Percentiles rank a stretch among this genome's conserved stretches.
Conservation (phyloP, 1,140 invertebrate species). For the Hypothenemus hampei region DNA sequence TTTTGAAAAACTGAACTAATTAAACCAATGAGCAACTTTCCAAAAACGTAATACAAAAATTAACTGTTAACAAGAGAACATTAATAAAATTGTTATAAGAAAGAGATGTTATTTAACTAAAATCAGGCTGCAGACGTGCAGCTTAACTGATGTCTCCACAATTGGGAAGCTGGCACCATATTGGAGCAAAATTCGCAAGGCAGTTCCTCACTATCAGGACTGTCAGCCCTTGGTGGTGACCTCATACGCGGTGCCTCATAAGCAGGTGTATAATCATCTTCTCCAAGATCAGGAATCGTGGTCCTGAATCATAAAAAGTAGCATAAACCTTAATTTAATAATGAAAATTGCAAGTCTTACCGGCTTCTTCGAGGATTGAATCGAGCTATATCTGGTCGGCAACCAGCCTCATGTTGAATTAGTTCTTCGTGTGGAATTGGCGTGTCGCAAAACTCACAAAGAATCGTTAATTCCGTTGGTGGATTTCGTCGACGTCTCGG, state of each 20-base stretch:
- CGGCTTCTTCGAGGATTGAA: conserved; percentile 34
- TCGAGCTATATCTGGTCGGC: conserved; percentile 36
- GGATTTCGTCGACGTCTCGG: conserved; percentile 38
- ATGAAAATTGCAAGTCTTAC: conserved; percentile 1
- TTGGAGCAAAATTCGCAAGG: conserved; percentile 47
- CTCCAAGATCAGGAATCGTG: conserved; percentile 8
- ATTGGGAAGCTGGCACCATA: conserved; percentile 44
- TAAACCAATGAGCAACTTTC: no score
- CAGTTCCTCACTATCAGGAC: conserved; percentile 41
- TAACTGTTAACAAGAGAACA: no score
- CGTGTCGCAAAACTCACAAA: conserved; percentile 41
- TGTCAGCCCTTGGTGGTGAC: conserved; percentile 11
- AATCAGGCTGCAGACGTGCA: conserved; percentile 37
- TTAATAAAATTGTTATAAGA: no score
- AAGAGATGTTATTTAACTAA: no score
- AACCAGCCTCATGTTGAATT: conserved; percentile 41
- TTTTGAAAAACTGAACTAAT: no score
- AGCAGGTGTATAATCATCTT: conserved; percentile 35
- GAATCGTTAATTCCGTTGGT: conserved; percentile 41
- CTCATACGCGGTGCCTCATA: conserved; percentile 31
- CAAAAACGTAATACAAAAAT: no score
- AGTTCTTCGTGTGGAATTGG: conserved; percentile 42
- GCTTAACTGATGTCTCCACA: conserved; percentile 41
- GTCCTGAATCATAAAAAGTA: conserved; percentile 1
- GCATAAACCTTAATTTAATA: background rate